phyloP scores from a whole-genome alignment of 2,797 vertebrate genomes.

The Valencia hispanica region DNA sequence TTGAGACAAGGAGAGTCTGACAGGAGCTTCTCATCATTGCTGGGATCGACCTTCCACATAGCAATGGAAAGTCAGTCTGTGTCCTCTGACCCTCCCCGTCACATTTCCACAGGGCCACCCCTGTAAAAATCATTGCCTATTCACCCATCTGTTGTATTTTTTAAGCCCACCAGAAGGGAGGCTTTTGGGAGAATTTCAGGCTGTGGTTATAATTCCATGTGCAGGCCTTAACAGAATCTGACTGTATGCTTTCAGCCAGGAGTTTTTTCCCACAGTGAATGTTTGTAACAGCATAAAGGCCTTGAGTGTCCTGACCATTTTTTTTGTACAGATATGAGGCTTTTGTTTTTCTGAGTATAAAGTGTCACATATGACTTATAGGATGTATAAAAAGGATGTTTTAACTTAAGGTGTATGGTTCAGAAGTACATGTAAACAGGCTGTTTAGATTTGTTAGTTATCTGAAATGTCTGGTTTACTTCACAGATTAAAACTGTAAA shows the following conservation, averaged over 20 bases:
- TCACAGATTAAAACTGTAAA: neutral
- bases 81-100: neutral
- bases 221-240: slow-evolving; percentile 18
- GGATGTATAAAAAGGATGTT: neutral
- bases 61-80: slow-evolving; percentile 4
- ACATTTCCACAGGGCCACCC: neutral
- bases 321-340: neutral
- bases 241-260: slow-evolving; percentile 18
- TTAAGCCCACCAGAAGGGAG: neutral
- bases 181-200: slow-evolving; percentile 15
- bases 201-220: slow-evolving; percentile 17
- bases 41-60: slow-evolving; percentile 4
- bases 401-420: neutral
- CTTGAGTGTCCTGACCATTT: slow-evolving; percentile 2
- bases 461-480: neutral
- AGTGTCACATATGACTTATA: neutral
- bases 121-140: neutral
- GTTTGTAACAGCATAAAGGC: neutral
- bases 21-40: slow-evolving; percentile 11
- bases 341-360: slow-evolving; percentile 2
- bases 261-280: slow-evolving; percentile 19
- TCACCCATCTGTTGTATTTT: slow-evolving; percentile 12
- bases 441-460: neutral
- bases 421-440: neutral
- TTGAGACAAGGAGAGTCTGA: slow-evolving; percentile 1